These are phyloP conservation scores for Hydropsyche tenuis DNA, from an alignment of 1,140 invertebrate species.

Conservation along the genomic window DNA sequence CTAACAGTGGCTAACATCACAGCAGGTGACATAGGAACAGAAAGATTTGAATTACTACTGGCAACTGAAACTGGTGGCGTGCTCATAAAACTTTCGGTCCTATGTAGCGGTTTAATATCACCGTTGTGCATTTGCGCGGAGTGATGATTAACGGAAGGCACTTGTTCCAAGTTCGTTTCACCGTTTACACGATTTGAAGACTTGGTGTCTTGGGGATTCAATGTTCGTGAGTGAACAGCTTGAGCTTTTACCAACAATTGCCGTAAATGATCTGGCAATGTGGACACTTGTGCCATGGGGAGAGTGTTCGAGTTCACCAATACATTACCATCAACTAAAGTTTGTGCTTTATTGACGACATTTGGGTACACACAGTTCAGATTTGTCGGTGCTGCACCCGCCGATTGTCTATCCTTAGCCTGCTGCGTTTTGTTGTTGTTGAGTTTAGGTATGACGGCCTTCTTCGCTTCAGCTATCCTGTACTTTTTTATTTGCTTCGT, in stretches of 20 bases:
- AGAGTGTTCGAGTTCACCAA: slow-evolving; percentile 18
- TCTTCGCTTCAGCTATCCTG: slow-evolving; percentile 37
- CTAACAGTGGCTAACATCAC: slow-evolving; percentile 62
- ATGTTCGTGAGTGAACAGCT: not conserved
- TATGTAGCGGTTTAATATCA: slow-evolving; percentile 38
- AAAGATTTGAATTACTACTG: slow-evolving; percentile 54
- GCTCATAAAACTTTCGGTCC: slow-evolving; percentile 40
- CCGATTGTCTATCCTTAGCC: not conserved
- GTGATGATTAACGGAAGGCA: slow-evolving; percentile 43
- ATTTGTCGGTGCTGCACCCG: not conserved
- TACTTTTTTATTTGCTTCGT: slow-evolving; percentile 27
- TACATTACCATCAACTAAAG: slow-evolving; percentile 10
- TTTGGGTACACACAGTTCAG: not conserved
- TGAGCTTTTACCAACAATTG: slow-evolving; percentile 41
- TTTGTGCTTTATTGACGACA: not conserved
- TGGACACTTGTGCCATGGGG: slow-evolving; percentile 24
- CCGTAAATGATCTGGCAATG: slow-evolving; percentile 42
- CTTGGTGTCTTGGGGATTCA: not conserved
- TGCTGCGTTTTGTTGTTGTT: slow-evolving; percentile 4
- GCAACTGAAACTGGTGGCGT: slow-evolving; percentile 24
- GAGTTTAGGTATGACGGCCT: slow-evolving; percentile 27
- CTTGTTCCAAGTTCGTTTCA: slow-evolving; percentile 34
- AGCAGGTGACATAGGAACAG: slow-evolving; percentile 56
- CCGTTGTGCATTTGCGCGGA: slow-evolving; percentile 28
- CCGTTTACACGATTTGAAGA: slow-evolving; percentile 2